A percentile compares a stretch with the other conserved stretches of the same genome.
Evolutionary conservation across 2,888 invertebrate genomes (phyloP).

Genomic region (Malachius bipustulatus): DNA sequence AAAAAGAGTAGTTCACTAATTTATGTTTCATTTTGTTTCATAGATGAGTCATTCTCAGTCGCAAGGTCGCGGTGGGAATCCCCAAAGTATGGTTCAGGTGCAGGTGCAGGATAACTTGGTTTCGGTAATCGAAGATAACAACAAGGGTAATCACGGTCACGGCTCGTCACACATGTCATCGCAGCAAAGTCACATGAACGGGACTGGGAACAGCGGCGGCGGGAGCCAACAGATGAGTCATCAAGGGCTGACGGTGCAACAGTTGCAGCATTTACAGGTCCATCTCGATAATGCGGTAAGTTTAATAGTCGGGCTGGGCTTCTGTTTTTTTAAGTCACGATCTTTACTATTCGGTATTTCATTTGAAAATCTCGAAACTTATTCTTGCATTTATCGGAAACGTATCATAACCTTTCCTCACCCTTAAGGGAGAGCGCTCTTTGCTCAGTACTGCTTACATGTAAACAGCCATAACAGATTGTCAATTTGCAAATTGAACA

Average conservation of each 20-base stretch:
- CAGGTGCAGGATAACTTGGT: conserved; percentile 38
- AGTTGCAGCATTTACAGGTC: conserved; percentile 38
- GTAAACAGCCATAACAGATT: too few species aligned
- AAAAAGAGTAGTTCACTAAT: too few species aligned
- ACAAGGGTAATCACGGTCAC: conserved; percentile 34
- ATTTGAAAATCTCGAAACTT: too few species aligned
- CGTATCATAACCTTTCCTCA: too few species aligned
- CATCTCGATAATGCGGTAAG: conserved; percentile 37
- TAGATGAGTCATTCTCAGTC: conserved; percentile 34
- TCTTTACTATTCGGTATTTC: background rate
- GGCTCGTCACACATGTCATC: conserved; percentile 30
- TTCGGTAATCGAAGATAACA: conserved; percentile 36
- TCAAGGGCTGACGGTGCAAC: conserved; percentile 32
- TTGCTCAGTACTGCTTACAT: too few species aligned
- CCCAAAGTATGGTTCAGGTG: conserved; percentile 36
- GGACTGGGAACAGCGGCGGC: too few species aligned
- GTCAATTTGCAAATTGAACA: too few species aligned
- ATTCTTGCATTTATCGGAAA: too few species aligned
- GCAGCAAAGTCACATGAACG: conserved; percentile 39
- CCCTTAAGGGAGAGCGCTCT: too few species aligned
- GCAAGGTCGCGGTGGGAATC: conserved; percentile 26
- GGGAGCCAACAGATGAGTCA: conserved; percentile 41
- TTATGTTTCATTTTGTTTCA: too few species aligned
- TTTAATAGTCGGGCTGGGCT: background rate
- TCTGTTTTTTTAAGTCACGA: background rate